Base-by-base conservation (phyloP, 2,113 vertebrate genomes). In the Machaerirhynchus nigripectus region DNA sequence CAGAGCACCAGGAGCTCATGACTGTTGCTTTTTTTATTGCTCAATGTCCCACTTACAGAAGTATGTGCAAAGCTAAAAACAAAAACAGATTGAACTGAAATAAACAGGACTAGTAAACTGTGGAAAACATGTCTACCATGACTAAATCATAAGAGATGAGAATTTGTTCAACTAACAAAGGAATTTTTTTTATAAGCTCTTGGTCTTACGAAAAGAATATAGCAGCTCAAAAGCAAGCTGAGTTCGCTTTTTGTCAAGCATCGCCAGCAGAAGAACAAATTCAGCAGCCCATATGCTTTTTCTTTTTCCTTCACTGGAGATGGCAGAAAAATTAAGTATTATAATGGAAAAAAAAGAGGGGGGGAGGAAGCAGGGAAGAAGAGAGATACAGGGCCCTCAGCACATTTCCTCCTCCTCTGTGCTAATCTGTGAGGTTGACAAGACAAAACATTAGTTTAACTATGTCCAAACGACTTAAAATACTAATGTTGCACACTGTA, bases 261-360 rank as follows among this genome's bases (percentile, higher is more conserved):
- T 49, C 26, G 71, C 21, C 35, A 63, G 23, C 28, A 90, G 53
- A 88, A 92, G 63, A 17, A 83, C 11, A 81, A 80, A 84, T 90
- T 73, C 42, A 61, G 31, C 14, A 86, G 31, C n/a, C 50, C 7
- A 47, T 7, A 42, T 19, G 9, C 10, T 46, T 30, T 75, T 88
- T 60, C 60, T 57, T 68, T 35, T 16, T 21, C 33, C 37, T 87
- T 75, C n/a, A 80, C 24, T n/a, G 20, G 28, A 87, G 24, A 23
- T 20, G 6, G 39, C 33, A 82, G 65, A 82, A 87, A 81, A 40
- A 60, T 1, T 1, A 3, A 18, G 23, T 20, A 55, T 26, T 67
- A 74, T 2, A 46, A n/a, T 12, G 3, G 4, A 0, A 13, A 50
- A 28, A 22, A n/a, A 20, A 47, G 9, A 7, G 9, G 5, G 9